A percentile compares a stretch with the other conserved stretches of the same genome.
Conservation (phyloP, 2,113 vertebrate species). For the Proterorhinus semilunaris region DNA sequence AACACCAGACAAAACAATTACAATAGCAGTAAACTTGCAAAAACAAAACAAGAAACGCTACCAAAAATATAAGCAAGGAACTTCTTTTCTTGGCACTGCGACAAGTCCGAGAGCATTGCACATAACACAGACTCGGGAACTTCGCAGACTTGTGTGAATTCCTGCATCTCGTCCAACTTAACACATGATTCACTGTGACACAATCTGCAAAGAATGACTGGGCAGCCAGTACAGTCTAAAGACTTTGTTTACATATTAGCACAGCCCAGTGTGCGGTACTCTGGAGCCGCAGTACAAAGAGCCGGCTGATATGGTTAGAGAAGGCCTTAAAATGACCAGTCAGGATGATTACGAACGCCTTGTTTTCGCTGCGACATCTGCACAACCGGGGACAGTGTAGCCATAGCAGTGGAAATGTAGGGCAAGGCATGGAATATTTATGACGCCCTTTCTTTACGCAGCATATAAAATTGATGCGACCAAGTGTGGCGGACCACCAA, state of each 20-base stretch:
- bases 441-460: conserved; percentile 15
- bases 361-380: conserved; percentile 17
- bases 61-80: neutral
- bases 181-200: conserved; percentile 53
- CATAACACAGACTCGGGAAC: conserved; percentile 12
- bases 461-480: conserved; percentile 3
- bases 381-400: neutral
- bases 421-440: conserved; percentile 54
- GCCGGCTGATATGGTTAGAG: neutral
- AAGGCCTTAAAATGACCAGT: conserved; percentile 4
- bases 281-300: conserved; percentile 5
- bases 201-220: conserved; percentile 45
- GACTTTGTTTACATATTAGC: conserved; percentile 28
- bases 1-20: no score
- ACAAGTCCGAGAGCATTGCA: neutral
- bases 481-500: neutral
- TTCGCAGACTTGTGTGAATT: conserved; percentile 5
- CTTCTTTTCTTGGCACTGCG: no score
- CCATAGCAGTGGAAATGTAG: conserved; percentile 42
- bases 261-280: conserved; percentile 12
- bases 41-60: neutral
- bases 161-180: neutral
- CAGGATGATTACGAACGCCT: conserved; percentile 9
- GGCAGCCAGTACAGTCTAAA: conserved; percentile 27
- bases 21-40: no score